Evolutionary conservation across 2,113 vertebrate genomes (phyloP).

Genomic region (Apodemus sylvaticus): DNA sequence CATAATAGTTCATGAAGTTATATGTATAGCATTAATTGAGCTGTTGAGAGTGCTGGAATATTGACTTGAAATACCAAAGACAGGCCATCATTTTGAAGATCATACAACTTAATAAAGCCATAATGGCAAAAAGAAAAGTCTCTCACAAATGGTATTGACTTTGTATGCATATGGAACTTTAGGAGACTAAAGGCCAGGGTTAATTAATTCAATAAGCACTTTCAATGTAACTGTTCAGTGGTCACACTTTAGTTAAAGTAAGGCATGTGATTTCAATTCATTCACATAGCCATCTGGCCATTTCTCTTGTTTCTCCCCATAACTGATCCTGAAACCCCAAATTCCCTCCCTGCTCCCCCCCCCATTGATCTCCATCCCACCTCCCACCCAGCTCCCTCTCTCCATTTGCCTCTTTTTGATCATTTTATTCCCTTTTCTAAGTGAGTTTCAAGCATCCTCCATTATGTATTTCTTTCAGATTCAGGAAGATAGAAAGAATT

Average conservation of each 20-base stretch:
- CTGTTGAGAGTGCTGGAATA: neutral
- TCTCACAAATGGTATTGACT: constrained; percentile 31
- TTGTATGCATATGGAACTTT: neutral
- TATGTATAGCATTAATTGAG: constrained; percentile 26
- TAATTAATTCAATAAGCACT: neutral
- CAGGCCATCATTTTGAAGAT: constrained; percentile 26
- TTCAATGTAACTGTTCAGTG: no score
- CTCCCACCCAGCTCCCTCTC: no score
- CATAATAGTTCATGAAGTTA: neutral
- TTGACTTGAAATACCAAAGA: constrained; percentile 34
- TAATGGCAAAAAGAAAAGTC: neutral
- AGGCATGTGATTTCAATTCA: no score
- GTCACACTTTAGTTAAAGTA: no score
- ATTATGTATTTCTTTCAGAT: neutral
- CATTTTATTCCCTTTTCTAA: no score
- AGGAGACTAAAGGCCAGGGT: neutral
- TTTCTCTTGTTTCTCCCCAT: no score
- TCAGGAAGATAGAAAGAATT: constrained; percentile 18
- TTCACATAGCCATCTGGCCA: no score
- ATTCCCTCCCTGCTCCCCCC: no score
- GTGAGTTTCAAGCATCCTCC: no score
- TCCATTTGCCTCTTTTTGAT: no score
- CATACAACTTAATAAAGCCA: constrained; percentile 23
- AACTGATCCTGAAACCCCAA: no score
- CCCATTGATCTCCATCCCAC: no score